A percentile compares a stretch with the other conserved stretches of the same genome.
Conservation (phyloP, 2,113 vertebrate genomes). For the Seriola dumerili region DNA sequence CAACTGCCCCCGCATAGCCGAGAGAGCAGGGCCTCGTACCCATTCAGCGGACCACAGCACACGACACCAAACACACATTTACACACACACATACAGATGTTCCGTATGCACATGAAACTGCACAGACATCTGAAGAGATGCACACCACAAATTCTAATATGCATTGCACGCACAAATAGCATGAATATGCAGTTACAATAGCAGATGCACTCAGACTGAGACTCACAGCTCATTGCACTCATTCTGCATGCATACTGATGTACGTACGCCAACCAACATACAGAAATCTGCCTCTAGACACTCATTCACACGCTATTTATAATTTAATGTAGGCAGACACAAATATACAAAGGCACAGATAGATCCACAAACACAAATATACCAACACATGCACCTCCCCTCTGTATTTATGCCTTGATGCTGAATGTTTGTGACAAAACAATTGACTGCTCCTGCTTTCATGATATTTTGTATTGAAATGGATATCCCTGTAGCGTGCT, state of each 20-base stretch:
- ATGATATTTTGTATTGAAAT: slow-evolving; percentile 73
- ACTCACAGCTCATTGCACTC: slow-evolving; percentile 76
- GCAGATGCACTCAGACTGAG: slow-evolving; percentile 66
- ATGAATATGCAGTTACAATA: slow-evolving; percentile 71
- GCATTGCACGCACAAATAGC: slow-evolving; percentile 50
- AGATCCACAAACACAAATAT: slow-evolving; percentile 53
- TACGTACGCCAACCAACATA: slow-evolving; percentile 55
- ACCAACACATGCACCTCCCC: slow-evolving; percentile 51
- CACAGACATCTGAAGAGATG: slow-evolving; percentile 36
- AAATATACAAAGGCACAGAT: slow-evolving; percentile 55
- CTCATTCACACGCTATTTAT: slow-evolving; percentile 77
- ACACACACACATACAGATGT: not conserved
- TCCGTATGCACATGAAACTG: slow-evolving; percentile 25
- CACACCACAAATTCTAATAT: slow-evolving; percentile 45
- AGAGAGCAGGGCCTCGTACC: slow-evolving; percentile 63
- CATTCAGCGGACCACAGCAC: slow-evolving; percentile 45
- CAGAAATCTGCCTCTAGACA: slow-evolving; percentile 75
- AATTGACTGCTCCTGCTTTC: slow-evolving; percentile 75
- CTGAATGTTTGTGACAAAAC: slow-evolving; percentile 77
- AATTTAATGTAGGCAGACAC: slow-evolving; percentile 71
- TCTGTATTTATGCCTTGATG: slow-evolving; percentile 64
- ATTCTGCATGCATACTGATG: slow-evolving; percentile 74
- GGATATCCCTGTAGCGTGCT: slow-evolving; percentile 67
- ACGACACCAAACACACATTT: slow-evolving; percentile 43
- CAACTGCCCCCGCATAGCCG: slow-evolving; percentile 67